Evolutionary conservation across 2,888 invertebrate species (phyloP).

Genomic region (Stictocephala bisonia): DNA sequence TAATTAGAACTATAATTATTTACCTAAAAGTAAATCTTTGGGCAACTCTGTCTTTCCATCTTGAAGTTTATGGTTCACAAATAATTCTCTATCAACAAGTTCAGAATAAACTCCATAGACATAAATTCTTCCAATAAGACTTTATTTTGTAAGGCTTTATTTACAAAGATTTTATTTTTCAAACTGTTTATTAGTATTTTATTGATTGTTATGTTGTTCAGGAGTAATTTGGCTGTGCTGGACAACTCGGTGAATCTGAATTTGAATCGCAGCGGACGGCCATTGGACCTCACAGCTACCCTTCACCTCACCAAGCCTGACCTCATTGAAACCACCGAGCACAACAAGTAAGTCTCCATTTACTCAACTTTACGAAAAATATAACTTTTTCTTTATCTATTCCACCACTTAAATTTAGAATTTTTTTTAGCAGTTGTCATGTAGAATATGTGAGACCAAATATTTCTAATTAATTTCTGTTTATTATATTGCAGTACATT

Average conservation of each 20-base stretch:
- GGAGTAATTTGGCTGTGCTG: slow-evolving; percentile 46
- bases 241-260: slow-evolving; percentile 56
- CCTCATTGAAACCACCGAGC: slow-evolving; percentile 58
- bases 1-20: too few species aligned
- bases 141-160: too few species aligned
- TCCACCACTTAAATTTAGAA: background rate
- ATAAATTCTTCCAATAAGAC: too few species aligned
- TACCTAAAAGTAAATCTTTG: too few species aligned
- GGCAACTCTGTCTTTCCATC: too few species aligned
- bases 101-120: too few species aligned
- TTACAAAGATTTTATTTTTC: too few species aligned
- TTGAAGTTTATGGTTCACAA: too few species aligned
- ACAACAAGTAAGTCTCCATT: slow-evolving; percentile 44
- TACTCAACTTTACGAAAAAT: too few species aligned
- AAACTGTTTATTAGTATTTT: background rate
- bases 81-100: too few species aligned
- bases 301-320: slow-evolving; percentile 59
- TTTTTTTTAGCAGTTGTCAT: background rate
- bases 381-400: too few species aligned
- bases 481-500: slow-evolving; percentile 36
- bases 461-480: background rate
- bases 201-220: background rate
- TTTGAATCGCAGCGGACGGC: slow-evolving; percentile 55
- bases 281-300: slow-evolving; percentile 58
- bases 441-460: too few species aligned